A percentile compares a stretch with the other conserved stretches of the same genome.
Conservation (phyloP, 2,888 invertebrate genomes). For the Sesia apiformis region DNA sequence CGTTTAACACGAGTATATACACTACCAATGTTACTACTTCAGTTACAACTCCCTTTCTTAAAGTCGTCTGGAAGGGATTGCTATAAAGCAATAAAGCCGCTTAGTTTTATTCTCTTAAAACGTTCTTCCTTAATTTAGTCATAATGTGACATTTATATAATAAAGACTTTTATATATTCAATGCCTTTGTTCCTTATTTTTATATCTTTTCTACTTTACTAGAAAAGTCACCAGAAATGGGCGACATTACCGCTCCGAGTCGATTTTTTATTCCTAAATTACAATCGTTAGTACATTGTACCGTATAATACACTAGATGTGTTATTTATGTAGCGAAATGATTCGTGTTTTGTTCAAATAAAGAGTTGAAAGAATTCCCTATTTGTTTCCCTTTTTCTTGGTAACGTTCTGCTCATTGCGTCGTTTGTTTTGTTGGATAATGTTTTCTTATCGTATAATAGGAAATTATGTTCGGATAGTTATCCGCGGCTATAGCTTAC, state of each 20-base stretch:
- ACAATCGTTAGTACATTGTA: constrained; percentile 34
- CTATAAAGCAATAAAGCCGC: too few relatives aligned
- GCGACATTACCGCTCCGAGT: constrained; percentile 15
- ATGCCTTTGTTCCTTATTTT: too few relatives aligned
- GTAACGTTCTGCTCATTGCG: constrained; percentile 1
- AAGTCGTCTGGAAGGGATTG: too few relatives aligned
- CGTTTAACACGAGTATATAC: too few relatives aligned
- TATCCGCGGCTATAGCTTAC: background rate
- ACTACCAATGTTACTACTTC: too few relatives aligned
- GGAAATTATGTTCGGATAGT: background rate
- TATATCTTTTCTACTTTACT: background rate
- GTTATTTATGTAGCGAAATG: constrained; percentile 36
- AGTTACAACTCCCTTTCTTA: too few relatives aligned
- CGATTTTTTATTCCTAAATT: constrained; percentile 51
- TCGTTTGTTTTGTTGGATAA: background rate
- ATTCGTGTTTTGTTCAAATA: constrained; percentile 30
- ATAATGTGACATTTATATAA: too few relatives aligned
- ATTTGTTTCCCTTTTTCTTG: constrained; percentile 7
- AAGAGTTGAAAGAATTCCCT: constrained; percentile 17
- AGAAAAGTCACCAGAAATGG: background rate
- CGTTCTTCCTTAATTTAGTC: too few relatives aligned
- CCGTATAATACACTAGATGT: constrained; percentile 23
- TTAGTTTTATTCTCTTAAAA: too few relatives aligned
- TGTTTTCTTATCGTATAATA: background rate
- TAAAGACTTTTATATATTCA: too few relatives aligned